These are phyloP conservation scores for Cremastinae sp. DNA, from an alignment of 2,888 invertebrate species.

Conservation along the genomic window DNA sequence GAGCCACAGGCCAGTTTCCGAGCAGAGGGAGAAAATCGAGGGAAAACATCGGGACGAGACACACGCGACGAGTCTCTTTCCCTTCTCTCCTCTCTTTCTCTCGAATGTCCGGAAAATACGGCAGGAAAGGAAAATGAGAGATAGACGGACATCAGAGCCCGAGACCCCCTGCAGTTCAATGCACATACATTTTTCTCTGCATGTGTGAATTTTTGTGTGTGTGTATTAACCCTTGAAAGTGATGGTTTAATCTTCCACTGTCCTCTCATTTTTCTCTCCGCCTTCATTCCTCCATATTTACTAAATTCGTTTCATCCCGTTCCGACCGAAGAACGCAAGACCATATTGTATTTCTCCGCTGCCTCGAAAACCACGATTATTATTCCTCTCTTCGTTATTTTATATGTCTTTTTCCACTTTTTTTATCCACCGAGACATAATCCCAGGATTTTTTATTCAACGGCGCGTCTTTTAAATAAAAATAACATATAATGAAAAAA, in stretches of 20 bases:
- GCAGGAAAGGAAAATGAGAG: conserved; percentile 29
- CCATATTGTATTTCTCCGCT: conserved; percentile 40
- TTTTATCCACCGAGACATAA: too few species aligned
- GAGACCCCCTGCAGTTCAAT: conserved; percentile 6
- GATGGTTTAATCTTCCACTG: conserved; percentile 51
- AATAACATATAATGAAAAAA: too few species aligned
- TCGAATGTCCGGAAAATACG: conserved; percentile 37
- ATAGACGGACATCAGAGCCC: conserved; percentile 6
- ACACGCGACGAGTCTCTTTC: conserved; percentile 31
- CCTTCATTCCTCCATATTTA: conserved; percentile 28
- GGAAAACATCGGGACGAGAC: conserved; percentile 47
- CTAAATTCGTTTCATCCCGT: conserved; percentile 49
- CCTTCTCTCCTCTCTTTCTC: conserved; percentile 6
- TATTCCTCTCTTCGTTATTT: too few species aligned
- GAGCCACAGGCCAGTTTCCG: conserved; percentile 48
- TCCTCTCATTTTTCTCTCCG: conserved; percentile 17
- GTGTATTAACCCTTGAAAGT: conserved; percentile 5
- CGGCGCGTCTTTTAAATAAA: too few species aligned
- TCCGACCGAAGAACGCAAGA: conserved; percentile 26
- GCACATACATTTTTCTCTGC: not conserved
- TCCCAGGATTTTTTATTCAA: too few species aligned
- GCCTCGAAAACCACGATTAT: conserved; percentile 24
- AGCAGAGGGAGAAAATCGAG: conserved; percentile 36
- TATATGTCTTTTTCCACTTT: too few species aligned
- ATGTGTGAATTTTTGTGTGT: not conserved